Evolutionary conservation across 2,888 invertebrate species (phyloP), one percentile per base, ranked within the genome.

Genomic region (Nemotelus pantherinus): DNA sequence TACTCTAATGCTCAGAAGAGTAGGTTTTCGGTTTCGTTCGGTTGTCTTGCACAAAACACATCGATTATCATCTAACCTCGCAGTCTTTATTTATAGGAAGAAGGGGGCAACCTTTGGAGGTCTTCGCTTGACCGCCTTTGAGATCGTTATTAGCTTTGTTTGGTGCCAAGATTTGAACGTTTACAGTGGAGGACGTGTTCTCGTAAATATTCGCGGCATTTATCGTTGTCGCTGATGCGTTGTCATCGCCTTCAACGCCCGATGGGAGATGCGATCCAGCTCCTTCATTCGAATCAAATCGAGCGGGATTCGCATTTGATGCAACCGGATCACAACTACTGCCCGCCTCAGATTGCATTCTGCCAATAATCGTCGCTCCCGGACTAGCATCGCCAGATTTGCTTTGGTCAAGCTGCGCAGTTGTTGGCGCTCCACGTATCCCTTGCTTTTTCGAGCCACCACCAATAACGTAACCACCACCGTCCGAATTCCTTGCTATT

Each of bases 61-160:
- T 47, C 70, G 55, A 70, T 86, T 93, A 94, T 95, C 94, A 94
- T 91, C 94, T 94, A 91, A 94, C 94, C 90, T 94, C 93, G 89
- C 94, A 93, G 89, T 93, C 94, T 90, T 94, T 93, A 87, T 91
- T 93, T 83, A 92, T 89, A 85, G 92, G 89, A 85, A 91, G 89
- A 84, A 86, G 83, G 81, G 78, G 78, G 70, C 80, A 80, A 75
- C 78, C 78, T 77, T 80, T 80, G n/a, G 80, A 77, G 75, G 78
- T 70, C 25, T 60, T 77, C 77, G 55, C 76, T 76, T 80, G 80
- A 78, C 80, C 55, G 10, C 74, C 80, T 80, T 80, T 80, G 79
- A 80, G 80, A 77, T 79, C 78, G 72, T 60, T 78, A 63, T 60
- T 70, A 25, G 58, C 71, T 44, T 77, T 77, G 44, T 77, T 53